Evolutionary conservation across 2,797 vertebrate genomes (phyloP).

Genomic region (Gadopsis marmoratus): DNA sequence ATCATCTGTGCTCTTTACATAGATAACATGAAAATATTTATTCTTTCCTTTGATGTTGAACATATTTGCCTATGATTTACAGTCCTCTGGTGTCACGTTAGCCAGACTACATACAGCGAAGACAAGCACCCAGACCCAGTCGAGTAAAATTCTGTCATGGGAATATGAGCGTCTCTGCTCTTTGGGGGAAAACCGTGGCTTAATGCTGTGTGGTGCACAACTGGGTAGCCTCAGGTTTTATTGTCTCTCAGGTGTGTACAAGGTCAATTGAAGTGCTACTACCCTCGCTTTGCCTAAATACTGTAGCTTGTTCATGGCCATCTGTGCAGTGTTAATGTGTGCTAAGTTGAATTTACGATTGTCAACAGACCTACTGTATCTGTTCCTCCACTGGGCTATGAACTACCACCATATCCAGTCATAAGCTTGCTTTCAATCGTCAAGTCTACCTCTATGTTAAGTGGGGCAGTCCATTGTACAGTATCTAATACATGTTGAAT

Average conservation of each 20-base stretch:
- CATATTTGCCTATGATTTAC: slow-evolving; percentile 1
- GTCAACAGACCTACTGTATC: background rate
- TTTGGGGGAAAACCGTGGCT: background rate
- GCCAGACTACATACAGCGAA: background rate
- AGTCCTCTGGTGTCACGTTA: background rate
- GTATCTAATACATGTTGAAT: background rate
- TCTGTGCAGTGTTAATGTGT: slow-evolving; percentile 4
- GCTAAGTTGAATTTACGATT: slow-evolving; percentile 16
- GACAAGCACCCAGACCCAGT: background rate
- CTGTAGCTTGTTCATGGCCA: background rate
- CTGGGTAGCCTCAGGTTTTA: slow-evolving; percentile 21
- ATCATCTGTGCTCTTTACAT: background rate
- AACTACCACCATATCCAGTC: background rate
- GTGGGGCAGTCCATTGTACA: background rate
- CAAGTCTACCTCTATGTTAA: slow-evolving; percentile 11
- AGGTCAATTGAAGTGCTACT: slow-evolving; percentile 29
- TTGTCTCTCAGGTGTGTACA: slow-evolving; percentile 10
- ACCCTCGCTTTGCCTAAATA: background rate
- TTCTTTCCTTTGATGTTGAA: slow-evolving; percentile 1
- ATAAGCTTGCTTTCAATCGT: slow-evolving; percentile 6
- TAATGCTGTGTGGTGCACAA: slow-evolving; percentile 16
- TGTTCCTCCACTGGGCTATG: background rate
- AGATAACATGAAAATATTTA: slow-evolving; percentile 3
- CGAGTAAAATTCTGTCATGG: background rate
- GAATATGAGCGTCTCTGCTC: slow-evolving; percentile 2